Evolutionary conservation across 2,113 vertebrate genomes (phyloP).

Genomic region (Delphinapterus leucas): DNA sequence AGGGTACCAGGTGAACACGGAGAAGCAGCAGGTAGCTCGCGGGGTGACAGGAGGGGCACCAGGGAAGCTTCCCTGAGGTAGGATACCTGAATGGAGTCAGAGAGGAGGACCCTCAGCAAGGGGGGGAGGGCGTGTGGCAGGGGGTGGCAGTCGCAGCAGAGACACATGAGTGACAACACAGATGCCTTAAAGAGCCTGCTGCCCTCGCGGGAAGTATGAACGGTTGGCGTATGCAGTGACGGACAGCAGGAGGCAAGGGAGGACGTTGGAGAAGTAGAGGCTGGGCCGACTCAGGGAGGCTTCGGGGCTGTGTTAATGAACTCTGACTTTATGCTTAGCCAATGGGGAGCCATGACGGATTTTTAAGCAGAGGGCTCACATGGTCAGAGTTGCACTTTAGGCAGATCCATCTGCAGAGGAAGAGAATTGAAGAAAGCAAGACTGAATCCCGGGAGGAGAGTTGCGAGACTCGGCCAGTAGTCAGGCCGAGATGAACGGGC

Average conservation of each 20-base stretch:
- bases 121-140: rapidly evolving
- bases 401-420: neutral
- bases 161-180: rapidly evolving
- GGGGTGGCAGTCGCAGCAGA: neutral
- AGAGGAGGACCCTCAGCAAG: neutral
- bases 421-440: neutral
- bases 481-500: rapidly evolving
- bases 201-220: rapidly evolving
- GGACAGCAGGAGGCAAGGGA: rapidly evolving
- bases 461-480: neutral
- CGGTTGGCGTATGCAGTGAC: rapidly evolving
- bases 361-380: neutral
- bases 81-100: neutral
- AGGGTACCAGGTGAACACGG: neutral
- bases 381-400: neutral
- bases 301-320: neutral
- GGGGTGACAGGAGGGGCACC: neutral
- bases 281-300: neutral
- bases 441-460: neutral
- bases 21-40: rapidly evolving
- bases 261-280: rapidly evolving
- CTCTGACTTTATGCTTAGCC: neutral
- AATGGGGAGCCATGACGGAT: neutral
- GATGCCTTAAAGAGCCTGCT: neutral
- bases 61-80: neutral